Evolutionary conservation across 35 echinoderm and acorn worm genomes (phyloP).

Genomic region (Strongylocentrotus purpuratus): DNA sequence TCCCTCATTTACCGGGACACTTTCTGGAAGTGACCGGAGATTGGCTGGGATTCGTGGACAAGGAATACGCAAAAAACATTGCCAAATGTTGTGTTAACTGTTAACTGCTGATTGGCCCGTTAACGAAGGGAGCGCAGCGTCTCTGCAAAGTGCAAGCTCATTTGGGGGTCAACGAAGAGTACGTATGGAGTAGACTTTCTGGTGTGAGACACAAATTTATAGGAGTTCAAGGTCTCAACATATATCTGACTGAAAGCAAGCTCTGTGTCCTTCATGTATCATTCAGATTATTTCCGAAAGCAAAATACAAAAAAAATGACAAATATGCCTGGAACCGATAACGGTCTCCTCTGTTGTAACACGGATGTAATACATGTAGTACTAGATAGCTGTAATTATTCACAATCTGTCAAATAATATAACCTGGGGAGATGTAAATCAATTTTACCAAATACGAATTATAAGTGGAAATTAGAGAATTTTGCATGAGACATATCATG

Average conservation of each 20-base stretch:
- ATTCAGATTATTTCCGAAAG: neutral
- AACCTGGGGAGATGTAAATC: too few species aligned
- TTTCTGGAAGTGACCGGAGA: neutral
- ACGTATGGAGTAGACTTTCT: neutral
- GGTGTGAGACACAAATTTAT: neutral
- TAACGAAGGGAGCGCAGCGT: neutral
- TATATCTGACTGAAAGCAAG: neutral
- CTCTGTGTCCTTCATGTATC: neutral
- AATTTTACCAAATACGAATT: too few species aligned
- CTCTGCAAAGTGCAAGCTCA: slow-evolving; percentile 9
- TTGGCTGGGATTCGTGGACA: neutral
- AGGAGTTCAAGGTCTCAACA: neutral
- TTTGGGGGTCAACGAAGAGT: neutral
- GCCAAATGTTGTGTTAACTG: slow-evolving; percentile 9
- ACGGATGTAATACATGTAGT: too few species aligned
- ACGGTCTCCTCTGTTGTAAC: neutral
- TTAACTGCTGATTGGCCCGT: neutral
- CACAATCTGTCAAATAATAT: too few species aligned
- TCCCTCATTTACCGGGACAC: neutral
- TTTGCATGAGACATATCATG: too few species aligned
- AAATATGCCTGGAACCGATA: neutral
- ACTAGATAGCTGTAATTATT: too few species aligned
- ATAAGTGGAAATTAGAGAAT: too few species aligned
- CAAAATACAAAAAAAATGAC: neutral
- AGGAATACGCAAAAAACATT: neutral